Base-by-base conservation (phyloP, 2,797 vertebrate genomes). In the Lithobates pipiens region DNA sequence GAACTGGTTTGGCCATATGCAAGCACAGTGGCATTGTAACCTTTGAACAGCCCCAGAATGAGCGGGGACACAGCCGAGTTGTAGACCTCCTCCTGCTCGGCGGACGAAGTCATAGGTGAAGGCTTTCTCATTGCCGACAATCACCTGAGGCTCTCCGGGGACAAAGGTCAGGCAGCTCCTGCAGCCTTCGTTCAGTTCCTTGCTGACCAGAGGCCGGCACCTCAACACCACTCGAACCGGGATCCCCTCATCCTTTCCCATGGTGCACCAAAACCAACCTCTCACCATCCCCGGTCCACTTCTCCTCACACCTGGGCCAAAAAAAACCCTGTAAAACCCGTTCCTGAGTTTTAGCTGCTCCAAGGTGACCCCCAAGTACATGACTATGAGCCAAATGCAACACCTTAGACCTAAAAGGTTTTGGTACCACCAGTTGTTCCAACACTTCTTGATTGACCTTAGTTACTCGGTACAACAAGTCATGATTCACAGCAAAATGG, bases 1-100 rank as follows among this genome's bases (percentile, higher is more conserved):
- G 98, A 99, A 1, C 98, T 97, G 0, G 98, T 99, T 91, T 99
- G 98, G 27, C 98, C 98, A 0, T 99, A 99, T 3, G 98, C 98
- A 77, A 99, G 88, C 72, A 99, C 97, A 0, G 98, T 99, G 44
- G 98, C 97, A 90, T 99, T 96, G 83, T 99, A 99, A 8, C 98
- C 98, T 96, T 96, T 98, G 91, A 99, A 98, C 88, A 99, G 92
- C 27, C 97, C 98, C 34, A 87, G 86, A 79, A 99, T 83, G 76
- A 99, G 93, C 0, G 97, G 95, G 0, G 94, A 93, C 4, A 99
- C 96, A 0, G 96, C 94, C 0, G 93, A 91, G 77, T 68, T 95
- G 90, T 96, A 99, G 10, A 99, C 96, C 85, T 99, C 98, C 81
- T 99, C 98, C 91, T 99, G 98, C 88, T 99, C 98, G 0, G 94